Percentiles rank a stretch among this genome's conserved stretches.
Evolutionary conservation across 2,888 invertebrate species (phyloP).

Genomic region (Podotricha telesiphe): DNA sequence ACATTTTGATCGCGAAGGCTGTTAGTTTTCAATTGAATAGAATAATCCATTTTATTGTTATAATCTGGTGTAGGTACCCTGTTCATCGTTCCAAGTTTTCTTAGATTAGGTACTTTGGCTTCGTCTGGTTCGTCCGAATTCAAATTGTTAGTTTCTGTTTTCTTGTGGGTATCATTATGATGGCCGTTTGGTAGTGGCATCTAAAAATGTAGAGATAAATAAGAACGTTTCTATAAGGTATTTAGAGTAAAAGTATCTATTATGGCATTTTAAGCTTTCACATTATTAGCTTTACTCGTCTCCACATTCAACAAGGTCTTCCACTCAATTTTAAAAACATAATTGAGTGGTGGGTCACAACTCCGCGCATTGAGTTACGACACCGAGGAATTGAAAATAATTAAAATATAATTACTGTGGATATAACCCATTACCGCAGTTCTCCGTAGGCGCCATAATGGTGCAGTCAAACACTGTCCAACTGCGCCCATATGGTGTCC

Average conservation of each 20-base stretch:
- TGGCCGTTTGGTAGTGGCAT: slow-evolving; percentile 69
- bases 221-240: neutral
- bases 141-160: slow-evolving; percentile 48
- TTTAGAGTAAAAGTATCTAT: neutral
- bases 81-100: slow-evolving; percentile 65
- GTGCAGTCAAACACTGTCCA: no score
- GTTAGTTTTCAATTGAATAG: slow-evolving; percentile 55
- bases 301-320: no score
- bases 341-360: no score
- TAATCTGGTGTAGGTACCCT: slow-evolving; percentile 76
- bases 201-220: slow-evolving; percentile 54
- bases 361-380: no score
- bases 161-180: slow-evolving; percentile 64
- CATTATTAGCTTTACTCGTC: no score
- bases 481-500: no score
- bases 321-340: no score
- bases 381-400: no score
- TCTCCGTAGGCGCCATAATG: no score
- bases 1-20: slow-evolving; percentile 82
- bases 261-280: no score
- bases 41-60: slow-evolving; percentile 57
- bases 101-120: slow-evolving; percentile 57
- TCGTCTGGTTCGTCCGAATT: slow-evolving; percentile 54
- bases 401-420: no score
- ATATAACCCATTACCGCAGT: no score